Conservation (phyloP, 2,888 invertebrate species). For the Leptopilina drosophilae region DNA sequence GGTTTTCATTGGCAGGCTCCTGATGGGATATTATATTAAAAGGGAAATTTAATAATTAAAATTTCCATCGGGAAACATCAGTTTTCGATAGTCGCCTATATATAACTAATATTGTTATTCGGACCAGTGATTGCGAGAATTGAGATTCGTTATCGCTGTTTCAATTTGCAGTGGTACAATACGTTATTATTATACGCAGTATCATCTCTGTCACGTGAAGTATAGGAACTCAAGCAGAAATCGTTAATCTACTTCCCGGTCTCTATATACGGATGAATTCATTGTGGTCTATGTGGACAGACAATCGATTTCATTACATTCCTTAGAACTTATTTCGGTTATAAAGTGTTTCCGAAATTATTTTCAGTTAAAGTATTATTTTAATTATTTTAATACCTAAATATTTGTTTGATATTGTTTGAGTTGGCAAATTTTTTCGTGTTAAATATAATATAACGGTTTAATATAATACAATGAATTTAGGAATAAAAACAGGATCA, state of each 20-base stretch:
- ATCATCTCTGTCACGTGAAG: background rate
- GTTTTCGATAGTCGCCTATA: background rate
- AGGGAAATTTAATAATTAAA: slow-evolving; percentile 7
- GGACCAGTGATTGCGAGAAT: slow-evolving; percentile 23
- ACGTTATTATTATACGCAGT: slow-evolving; percentile 14
- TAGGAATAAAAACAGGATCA: too few species aligned
- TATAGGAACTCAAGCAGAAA: slow-evolving; percentile 28
- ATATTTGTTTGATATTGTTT: too few species aligned
- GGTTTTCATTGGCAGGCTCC: too few species aligned
- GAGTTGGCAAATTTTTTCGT: too few species aligned
- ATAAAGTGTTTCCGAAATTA: background rate
- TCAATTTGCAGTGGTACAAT: slow-evolving; percentile 22
- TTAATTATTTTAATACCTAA: too few species aligned
- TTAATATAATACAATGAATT: too few species aligned
- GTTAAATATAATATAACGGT: too few species aligned
- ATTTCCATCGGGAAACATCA: background rate
- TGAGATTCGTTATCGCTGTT: slow-evolving; percentile 28
- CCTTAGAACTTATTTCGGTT: background rate
- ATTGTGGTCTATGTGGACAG: background rate
- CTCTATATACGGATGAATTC: background rate
- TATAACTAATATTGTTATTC: slow-evolving; percentile 14
- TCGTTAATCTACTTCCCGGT: slow-evolving; percentile 23
- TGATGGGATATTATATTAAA: background rate
- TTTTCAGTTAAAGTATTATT: too few species aligned
- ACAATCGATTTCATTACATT: slow-evolving; percentile 10